Base-by-base conservation (phyloP, 2,888 invertebrate species). In the Phaedon cochleariae region DNA sequence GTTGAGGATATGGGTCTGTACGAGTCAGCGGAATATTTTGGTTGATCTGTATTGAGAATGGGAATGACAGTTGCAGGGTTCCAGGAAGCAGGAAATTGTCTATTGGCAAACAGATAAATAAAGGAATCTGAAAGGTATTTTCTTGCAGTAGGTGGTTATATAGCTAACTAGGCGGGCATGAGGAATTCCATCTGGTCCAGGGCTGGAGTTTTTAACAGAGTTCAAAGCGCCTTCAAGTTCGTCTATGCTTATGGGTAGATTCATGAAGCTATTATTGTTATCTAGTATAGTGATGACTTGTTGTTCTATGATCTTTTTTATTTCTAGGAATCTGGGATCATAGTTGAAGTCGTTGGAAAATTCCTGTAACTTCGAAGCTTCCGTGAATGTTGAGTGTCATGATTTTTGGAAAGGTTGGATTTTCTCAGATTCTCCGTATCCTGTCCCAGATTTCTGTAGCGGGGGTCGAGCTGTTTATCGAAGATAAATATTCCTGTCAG, bases 1-100 rank as follows among this genome's bases (percentile, higher is more conserved):
- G 21, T 48, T 48, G 10, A 20, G 17, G 49, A 49, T 20, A 49
- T 18, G 18, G 49, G 49, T 49, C 49, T 49, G 17, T 49, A 49
- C 10, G 49, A 49, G 10, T 49, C 5, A 7, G 45, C 4, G n/a
- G 3, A 3, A 4, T 3, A 7, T 15, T 10, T 2, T 2, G 4
- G 48, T 51, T 51, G 2, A 9, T 22, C 21, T 22, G 18, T 0
- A 21, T 51, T 51, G 21, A 22, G 22, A 9, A 51, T 15, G 9
- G 22, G 51, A 51, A 51, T 17, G n/a, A 51, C 51, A 12, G 26
- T 51, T 6, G 51, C 51, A 6, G 7, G 21, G 18, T 17, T 18
- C 22, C 51, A 51, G 51, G 1, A 21, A 12, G 1, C n/a, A n/a
- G 51, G 7, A 22, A 51, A 51, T 51, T 21, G 7, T 22, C 22